phyloP scores from a whole-genome alignment of 2,797 vertebrate species.

The Leptodactylus fallax region DNA sequence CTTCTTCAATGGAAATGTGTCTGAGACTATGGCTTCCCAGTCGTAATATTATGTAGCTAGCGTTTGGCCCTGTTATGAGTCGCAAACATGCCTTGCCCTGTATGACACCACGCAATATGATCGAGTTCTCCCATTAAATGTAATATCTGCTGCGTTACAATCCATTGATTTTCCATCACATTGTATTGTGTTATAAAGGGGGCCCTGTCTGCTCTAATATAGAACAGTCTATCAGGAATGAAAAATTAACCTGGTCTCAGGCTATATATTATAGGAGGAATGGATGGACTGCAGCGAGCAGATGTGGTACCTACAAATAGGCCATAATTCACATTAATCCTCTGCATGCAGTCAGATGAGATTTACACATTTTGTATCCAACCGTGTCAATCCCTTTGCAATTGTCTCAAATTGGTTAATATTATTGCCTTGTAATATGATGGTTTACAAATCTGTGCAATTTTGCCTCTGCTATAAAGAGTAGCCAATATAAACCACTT shows the following conservation, averaged over 20 bases:
- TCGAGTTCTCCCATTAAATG: constrained; percentile 9
- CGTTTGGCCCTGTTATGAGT: no score
- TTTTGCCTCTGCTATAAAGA: not conserved
- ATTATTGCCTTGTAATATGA: not conserved
- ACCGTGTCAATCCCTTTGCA: not conserved
- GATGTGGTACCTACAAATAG: not conserved
- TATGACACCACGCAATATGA: not conserved
- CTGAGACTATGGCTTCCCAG: not conserved
- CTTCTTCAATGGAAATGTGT: not conserved
- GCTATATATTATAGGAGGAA: not conserved
- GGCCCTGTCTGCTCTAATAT: not conserved
- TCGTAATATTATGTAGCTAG: not conserved
- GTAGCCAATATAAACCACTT: not conserved
- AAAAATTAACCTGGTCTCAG: constrained; percentile 5
- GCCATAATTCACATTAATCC: not conserved
- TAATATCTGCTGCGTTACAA: constrained; percentile 12
- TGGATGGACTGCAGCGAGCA: not conserved
- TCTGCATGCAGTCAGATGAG: not conserved
- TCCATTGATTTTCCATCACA: constrained; percentile 32
- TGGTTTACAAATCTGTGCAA: not conserved
- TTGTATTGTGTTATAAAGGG: not conserved
- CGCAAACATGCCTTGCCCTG: not conserved
- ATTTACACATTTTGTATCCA: not conserved
- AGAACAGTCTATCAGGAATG: not conserved
- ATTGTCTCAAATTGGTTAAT: not conserved